These are phyloP conservation scores for Alviniconcha strummeri DNA, from an alignment of 2,888 invertebrate genomes.

Conservation along the genomic window DNA sequence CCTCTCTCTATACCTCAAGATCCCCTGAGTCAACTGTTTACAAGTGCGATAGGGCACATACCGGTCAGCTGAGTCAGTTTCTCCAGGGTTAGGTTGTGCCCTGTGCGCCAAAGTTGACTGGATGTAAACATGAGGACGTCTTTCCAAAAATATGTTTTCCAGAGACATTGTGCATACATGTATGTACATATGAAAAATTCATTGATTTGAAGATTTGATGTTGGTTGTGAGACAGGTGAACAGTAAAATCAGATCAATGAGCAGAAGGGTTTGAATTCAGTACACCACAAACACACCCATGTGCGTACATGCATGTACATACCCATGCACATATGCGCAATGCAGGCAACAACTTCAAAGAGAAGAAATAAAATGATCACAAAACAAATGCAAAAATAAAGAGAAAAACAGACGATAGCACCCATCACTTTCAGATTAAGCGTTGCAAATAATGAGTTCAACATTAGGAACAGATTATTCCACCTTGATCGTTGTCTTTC, in stretches of 20 bases:
- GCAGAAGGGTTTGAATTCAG: background rate
- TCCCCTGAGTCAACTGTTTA: too few relatives aligned
- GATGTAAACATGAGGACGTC: too few relatives aligned
- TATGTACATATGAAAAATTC: background rate
- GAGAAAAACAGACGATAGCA: background rate
- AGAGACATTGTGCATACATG: too few relatives aligned
- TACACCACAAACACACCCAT: too few relatives aligned
- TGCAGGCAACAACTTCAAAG: background rate
- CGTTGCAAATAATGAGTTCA: background rate
- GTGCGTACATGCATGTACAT: too few relatives aligned
- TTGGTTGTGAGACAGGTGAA: background rate
- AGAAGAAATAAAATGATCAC: background rate
- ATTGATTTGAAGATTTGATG: background rate
- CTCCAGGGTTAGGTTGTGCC: too few relatives aligned
- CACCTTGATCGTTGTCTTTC: background rate
- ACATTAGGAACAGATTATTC: background rate
- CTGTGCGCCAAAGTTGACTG: too few relatives aligned
- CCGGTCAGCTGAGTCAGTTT: too few relatives aligned
- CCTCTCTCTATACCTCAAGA: too few relatives aligned
- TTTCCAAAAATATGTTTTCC: too few relatives aligned
- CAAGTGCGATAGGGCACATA: too few relatives aligned
- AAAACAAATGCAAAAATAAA: conserved; percentile 2
- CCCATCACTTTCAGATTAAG: conserved; percentile 11
- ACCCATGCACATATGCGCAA: background rate
- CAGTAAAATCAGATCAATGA: background rate